A percentile compares a stretch with the other conserved stretches of the same genome.
Conservation (phyloP, 1,140 invertebrate genomes). For the Drosophila seguyi region DNA sequence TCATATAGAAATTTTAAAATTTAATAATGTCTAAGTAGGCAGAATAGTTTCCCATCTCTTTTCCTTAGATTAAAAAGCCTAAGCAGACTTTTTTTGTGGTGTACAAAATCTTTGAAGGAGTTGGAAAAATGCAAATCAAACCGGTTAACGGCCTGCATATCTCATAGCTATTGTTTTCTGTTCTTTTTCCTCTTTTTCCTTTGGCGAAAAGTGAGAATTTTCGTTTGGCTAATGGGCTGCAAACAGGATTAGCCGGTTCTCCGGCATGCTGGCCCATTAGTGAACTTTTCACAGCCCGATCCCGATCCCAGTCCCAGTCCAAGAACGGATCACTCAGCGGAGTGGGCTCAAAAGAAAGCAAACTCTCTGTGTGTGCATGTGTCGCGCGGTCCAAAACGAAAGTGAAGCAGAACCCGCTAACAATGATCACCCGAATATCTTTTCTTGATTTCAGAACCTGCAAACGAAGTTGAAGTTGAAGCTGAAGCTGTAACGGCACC, state of each 20-base stretch:
- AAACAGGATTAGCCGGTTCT: constrained; percentile 76
- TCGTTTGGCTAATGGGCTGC: constrained; percentile 50
- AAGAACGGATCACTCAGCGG: constrained; percentile 39
- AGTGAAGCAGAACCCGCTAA: constrained; percentile 51
- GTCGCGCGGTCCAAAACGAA: constrained; percentile 41
- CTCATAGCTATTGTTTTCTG: constrained; percentile 27
- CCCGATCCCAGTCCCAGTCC: constrained; percentile 5
- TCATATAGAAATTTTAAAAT: too few species aligned
- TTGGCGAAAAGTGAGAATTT: constrained; percentile 77
- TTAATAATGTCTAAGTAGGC: too few species aligned
- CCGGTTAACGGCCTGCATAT: constrained; percentile 54
- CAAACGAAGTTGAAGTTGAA: constrained; percentile 1
- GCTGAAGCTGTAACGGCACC: constrained; percentile 17
- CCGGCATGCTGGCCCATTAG: constrained; percentile 47
- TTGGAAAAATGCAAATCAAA: constrained; percentile 55
- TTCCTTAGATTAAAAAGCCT: neutral
- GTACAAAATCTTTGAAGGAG: neutral
- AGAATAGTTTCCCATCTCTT: neutral
- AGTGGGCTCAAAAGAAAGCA: constrained; percentile 56
- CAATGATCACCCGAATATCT: constrained; percentile 19
- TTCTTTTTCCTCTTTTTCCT: constrained; percentile 42
- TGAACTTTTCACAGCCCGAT: constrained; percentile 21
- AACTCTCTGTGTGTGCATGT: constrained; percentile 24
- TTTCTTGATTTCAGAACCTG: constrained; percentile 42
- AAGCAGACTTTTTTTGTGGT: neutral